A percentile compares a stretch with the other conserved stretches of the same genome.
phyloP scores from a whole-genome alignment of 2,797 vertebrate genomes.

The Miichthys miiuy region DNA sequence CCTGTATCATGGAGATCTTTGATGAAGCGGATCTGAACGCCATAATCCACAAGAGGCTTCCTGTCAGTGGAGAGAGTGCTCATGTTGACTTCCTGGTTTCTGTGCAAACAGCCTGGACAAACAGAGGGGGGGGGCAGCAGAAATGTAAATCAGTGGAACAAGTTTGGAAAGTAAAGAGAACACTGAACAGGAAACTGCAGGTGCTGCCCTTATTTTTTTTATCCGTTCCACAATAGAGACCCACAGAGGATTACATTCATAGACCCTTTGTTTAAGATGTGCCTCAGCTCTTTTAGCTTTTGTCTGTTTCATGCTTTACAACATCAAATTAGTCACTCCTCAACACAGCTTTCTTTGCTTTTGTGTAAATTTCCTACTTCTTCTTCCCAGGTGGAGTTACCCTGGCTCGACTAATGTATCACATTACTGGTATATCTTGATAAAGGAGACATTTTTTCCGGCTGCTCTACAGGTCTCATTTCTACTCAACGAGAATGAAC shows the following conservation, averaged over 20 bases:
- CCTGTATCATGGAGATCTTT: conserved; percentile 88
- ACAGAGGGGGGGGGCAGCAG: conserved; percentile 21
- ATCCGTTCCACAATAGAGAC: not conserved
- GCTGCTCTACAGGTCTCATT: conserved; percentile 46
- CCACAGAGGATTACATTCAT: not conserved
- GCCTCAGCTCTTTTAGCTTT: not conserved
- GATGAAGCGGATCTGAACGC: conserved; percentile 98
- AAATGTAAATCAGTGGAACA: conserved; percentile 49
- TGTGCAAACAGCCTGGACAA: conserved; percentile 29
- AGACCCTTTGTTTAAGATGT: conserved; percentile 6
- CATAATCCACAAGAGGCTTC: conserved; percentile 90
- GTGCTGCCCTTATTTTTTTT: not conserved
- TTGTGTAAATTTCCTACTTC: conserved; percentile 12
- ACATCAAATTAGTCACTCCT: conserved; percentile 4
- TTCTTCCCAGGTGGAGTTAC: conserved; percentile 27
- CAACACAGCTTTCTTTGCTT: conserved; percentile 6
- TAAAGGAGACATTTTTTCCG: conserved; percentile 47
- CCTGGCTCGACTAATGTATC: conserved; percentile 39
- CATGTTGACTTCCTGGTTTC: conserved; percentile 78
- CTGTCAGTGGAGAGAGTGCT: conserved; percentile 85
- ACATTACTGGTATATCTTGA: conserved; percentile 45
- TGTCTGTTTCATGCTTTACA: conserved; percentile 3
- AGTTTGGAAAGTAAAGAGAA: conserved; percentile 14
- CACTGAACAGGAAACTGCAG: not conserved
- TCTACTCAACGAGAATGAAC: conserved; percentile 29